These are phyloP conservation scores for Blastomussa wellsi DNA, from an alignment of 92 coral and sea anemone genomes.

Conservation along the genomic window DNA sequence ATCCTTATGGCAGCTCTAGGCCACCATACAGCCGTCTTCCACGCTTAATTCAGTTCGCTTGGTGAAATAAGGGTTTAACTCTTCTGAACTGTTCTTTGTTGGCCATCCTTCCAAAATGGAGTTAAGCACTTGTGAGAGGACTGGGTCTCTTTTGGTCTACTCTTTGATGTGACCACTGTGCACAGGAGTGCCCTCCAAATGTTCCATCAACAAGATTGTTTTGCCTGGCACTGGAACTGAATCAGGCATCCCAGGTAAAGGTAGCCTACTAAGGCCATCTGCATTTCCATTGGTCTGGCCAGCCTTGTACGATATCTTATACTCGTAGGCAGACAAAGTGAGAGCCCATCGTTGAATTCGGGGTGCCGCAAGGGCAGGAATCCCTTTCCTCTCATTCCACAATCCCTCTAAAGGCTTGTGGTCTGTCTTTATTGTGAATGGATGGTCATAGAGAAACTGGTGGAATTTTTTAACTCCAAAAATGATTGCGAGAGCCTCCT, in stretches of 20 bases:
- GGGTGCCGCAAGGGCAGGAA: constrained; percentile 56
- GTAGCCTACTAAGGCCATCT: constrained; percentile 60
- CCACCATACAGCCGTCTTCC: constrained; percentile 59
- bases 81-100: constrained; percentile 22
- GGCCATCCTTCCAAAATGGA: constrained; percentile 65
- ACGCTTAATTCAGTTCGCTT: constrained; percentile 58
- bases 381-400: constrained; percentile 41
- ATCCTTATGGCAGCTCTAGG: no score
- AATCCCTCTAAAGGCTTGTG: constrained; percentile 55
- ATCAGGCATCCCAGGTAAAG: constrained; percentile 46
- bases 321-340: constrained; percentile 57
- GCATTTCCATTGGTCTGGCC: constrained; percentile 59
- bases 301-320: constrained; percentile 46
- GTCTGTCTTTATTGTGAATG: constrained; percentile 44
- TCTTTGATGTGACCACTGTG: constrained; percentile 50
- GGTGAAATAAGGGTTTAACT: constrained; percentile 40
- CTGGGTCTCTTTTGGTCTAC: constrained; percentile 59
- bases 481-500: constrained; percentile 46
- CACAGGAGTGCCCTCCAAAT: constrained; percentile 57
- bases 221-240: constrained; percentile 55
- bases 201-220: constrained; percentile 57
- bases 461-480: constrained; percentile 57
- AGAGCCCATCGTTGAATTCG: constrained; percentile 73
- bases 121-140: constrained; percentile 51
- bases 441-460: constrained; percentile 35